Percentiles rank a stretch among this genome's conserved stretches.
Evolutionary conservation across 2,113 vertebrate genomes (phyloP).

Genomic region (Pipra filicauda): DNA sequence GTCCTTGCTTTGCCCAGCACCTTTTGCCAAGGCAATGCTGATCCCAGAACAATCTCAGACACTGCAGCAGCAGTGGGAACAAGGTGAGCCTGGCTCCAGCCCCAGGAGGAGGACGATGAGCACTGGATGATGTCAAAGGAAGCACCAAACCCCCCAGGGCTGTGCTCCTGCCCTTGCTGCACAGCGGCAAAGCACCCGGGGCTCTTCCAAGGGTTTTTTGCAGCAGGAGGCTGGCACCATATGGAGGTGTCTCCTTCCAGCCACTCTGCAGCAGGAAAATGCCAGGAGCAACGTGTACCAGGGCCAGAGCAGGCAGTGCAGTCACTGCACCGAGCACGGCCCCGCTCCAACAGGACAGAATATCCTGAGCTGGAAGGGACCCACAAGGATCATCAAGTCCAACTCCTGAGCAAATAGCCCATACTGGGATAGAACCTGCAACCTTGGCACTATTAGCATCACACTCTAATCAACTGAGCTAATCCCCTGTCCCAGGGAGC

Average conservation of each 20-base stretch:
- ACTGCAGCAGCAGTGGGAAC: not conserved
- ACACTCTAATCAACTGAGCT: not conserved
- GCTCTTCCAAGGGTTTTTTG: not conserved
- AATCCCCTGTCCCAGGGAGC: not conserved
- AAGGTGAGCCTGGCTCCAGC: not conserved
- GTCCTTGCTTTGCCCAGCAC: not conserved
- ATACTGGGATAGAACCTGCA: not conserved
- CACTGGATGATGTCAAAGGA: not conserved
- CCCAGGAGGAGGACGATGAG: fast-evolving
- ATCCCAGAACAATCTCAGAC: not conserved
- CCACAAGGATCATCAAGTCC: not conserved
- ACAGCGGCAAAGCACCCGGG: not conserved
- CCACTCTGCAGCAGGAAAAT: not conserved
- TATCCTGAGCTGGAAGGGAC: not conserved
- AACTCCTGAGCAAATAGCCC: not conserved
- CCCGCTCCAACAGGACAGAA: not conserved
- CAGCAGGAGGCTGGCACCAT: not conserved
- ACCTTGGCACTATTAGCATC: not conserved
- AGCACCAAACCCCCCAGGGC: not conserved
- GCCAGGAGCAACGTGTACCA: not conserved
- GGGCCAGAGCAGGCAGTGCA: not conserved
- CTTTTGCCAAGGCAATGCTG: not conserved
- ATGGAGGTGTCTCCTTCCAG: not conserved
- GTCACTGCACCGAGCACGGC: not conserved
- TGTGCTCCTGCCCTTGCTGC: not conserved